These are phyloP conservation scores for Hemithea aestivaria DNA, from an alignment of 2,888 invertebrate species.

Conservation along the genomic window DNA sequence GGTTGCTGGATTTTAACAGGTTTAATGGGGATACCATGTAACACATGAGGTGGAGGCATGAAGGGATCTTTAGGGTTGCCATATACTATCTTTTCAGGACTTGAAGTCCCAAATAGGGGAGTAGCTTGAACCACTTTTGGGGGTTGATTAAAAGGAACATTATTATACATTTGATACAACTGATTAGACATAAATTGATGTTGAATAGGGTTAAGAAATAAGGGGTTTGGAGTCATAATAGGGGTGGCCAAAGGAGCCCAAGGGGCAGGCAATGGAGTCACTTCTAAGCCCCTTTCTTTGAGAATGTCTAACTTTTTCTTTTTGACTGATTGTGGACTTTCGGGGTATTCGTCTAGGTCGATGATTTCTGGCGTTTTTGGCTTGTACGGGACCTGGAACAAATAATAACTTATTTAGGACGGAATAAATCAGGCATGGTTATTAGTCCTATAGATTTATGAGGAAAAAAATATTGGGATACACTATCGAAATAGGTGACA, in stretches of 20 bases:
- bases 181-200: conserved; percentile 73
- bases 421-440: no score
- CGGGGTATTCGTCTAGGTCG: conserved; percentile 79
- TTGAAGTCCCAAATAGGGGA: conserved; percentile 80
- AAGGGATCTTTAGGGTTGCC: conserved; percentile 86
- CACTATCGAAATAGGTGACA: no score
- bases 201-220: conserved; percentile 59
- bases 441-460: no score
- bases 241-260: conserved; percentile 31
- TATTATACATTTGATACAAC: conserved; percentile 63
- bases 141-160: conserved; percentile 43
- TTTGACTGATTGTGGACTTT: conserved; percentile 69
- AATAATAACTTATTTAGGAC: background rate
- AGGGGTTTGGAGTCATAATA: conserved; percentile 34
- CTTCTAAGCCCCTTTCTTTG: conserved; percentile 86
- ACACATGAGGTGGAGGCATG: conserved; percentile 72
- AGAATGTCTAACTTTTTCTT: conserved; percentile 87
- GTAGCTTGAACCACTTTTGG: conserved; percentile 82
- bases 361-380: conserved; percentile 83
- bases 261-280: conserved; percentile 81
- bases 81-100: conserved; percentile 82
- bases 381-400: conserved; percentile 75
- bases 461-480: no score
- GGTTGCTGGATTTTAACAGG: conserved; percentile 40
- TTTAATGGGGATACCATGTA: conserved; percentile 65